phyloP scores from a whole-genome alignment of 64 coral and sea anemone species.

The Orbicella faveolata region DNA sequence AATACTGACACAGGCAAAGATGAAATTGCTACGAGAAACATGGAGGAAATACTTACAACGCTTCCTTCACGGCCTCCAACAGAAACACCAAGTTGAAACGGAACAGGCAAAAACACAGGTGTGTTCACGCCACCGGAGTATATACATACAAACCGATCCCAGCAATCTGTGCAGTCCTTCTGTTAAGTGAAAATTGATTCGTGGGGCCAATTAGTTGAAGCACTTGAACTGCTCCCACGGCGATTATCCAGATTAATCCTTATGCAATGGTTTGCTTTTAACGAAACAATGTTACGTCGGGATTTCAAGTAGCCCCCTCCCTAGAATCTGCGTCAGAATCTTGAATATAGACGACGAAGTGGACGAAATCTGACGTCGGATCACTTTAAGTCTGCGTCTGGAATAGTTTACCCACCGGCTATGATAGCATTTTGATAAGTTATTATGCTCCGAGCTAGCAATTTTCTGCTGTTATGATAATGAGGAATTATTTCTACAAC shows the following conservation, averaged over 20 bases:
- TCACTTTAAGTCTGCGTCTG: constrained; percentile 22
- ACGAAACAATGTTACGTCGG: not conserved
- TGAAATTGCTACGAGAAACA: not conserved
- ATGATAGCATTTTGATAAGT: not conserved
- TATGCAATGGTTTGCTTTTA: not conserved
- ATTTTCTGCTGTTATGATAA: not conserved
- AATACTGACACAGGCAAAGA: no score
- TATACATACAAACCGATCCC: not conserved
- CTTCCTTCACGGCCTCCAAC: not conserved
- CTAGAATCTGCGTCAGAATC: constrained; percentile 7
- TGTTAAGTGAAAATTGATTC: not conserved
- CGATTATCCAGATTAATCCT: not conserved
- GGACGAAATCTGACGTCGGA: not conserved
- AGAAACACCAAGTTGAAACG: not conserved
- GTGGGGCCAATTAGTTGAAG: not conserved
- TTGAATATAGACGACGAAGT: not conserved
- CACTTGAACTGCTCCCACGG: not conserved
- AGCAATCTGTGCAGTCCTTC: not conserved
- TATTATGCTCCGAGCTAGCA: not conserved
- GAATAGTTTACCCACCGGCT: not conserved
- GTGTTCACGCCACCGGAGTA: not conserved
- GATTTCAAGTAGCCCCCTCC: not conserved
- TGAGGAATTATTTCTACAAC: not conserved
- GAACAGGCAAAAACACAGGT: not conserved
- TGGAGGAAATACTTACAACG: not conserved